Percentiles rank a stretch among this genome's conserved stretches.
Evolutionary conservation across 2,113 vertebrate species (phyloP).

Genomic region (Rhizomys pruinosus): DNA sequence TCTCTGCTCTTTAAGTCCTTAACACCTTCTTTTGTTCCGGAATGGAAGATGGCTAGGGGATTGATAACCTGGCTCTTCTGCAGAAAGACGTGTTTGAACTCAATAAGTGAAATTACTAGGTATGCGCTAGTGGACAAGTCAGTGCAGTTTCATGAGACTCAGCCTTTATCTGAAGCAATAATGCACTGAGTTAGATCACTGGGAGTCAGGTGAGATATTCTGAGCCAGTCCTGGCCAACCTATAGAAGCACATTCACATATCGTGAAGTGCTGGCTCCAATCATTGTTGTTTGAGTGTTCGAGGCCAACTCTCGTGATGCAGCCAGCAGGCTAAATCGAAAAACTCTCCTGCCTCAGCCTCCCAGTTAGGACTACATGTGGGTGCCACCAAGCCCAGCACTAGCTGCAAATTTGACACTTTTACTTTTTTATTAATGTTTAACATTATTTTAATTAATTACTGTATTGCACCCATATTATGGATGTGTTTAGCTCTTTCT

Average conservation of each 20-base stretch:
- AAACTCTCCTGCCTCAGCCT: neutral
- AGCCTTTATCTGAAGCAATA: neutral
- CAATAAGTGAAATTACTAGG: neutral
- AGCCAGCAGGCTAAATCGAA: neutral
- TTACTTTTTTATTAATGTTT: neutral
- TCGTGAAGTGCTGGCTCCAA: neutral
- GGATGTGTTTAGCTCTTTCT: too few species aligned
- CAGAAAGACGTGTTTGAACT: conserved; percentile 40
- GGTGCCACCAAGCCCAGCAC: neutral
- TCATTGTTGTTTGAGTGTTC: neutral
- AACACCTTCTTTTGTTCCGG: neutral
- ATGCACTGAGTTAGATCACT: neutral
- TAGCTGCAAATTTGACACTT: neutral
- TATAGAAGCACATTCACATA: neutral
- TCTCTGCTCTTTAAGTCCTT: neutral
- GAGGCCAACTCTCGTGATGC: neutral
- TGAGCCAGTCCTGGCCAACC: neutral
- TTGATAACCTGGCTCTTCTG: too few species aligned
- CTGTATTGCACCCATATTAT: too few species aligned
- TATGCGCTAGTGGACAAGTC: neutral
- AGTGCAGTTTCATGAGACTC: neutral
- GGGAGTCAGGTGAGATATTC: neutral
- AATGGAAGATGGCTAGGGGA: too few species aligned
- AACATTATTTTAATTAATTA: too few species aligned
- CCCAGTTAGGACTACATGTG: neutral